These are phyloP conservation scores for Macroglossus sobrinus DNA, from an alignment of 2,113 vertebrate genomes.

Conservation along the genomic window DNA sequence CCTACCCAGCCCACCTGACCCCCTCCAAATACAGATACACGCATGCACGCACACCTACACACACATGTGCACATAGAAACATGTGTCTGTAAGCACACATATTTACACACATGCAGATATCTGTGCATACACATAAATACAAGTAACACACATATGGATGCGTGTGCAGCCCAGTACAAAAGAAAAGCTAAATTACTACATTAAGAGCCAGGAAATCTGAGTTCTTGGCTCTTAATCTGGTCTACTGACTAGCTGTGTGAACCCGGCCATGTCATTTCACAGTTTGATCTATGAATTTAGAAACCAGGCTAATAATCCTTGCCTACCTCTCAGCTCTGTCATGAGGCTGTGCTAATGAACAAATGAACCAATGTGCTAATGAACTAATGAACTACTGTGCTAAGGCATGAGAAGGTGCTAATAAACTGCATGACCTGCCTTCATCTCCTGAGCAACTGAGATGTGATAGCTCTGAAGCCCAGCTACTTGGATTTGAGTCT, in stretches of 20 bases:
- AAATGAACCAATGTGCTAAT: no score
- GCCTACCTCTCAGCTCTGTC: not conserved
- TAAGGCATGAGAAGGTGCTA: not conserved
- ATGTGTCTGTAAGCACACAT: not conserved
- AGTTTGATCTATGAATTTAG: not conserved
- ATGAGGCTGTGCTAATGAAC: no score
- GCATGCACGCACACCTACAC: not conserved
- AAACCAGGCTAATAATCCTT: not conserved
- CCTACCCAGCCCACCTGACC: not conserved
- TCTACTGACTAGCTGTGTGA: not conserved
- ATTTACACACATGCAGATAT: not conserved
- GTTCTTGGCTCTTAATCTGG: not conserved
- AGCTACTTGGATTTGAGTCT: not conserved
- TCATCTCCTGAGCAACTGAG: not conserved
- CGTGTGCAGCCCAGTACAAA: not conserved
- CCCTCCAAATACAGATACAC: not conserved
- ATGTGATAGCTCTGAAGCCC: not conserved
- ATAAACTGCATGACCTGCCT: not conserved
- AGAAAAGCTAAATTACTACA: not conserved
- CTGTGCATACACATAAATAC: not conserved
- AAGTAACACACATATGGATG: not conserved
- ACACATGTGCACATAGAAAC: no score
- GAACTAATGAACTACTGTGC: no score
- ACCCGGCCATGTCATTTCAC: not conserved
- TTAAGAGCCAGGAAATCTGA: not conserved